Evolutionary conservation across 2,888 invertebrate genomes (phyloP).

Genomic region (Nemoura dubitans): DNA sequence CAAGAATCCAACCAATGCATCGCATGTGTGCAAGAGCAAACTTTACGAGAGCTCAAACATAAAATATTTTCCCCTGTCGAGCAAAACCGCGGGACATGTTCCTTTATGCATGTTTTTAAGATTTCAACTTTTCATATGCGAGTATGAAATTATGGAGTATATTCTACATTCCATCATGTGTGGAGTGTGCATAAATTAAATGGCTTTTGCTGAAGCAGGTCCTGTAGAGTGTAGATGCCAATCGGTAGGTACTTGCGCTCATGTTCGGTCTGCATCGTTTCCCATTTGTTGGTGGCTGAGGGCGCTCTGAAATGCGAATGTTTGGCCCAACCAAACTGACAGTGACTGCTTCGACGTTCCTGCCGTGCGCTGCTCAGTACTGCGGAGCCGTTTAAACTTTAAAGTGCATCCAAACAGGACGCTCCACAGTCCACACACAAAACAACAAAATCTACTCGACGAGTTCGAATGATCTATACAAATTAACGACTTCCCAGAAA

Average conservation of each 20-base stretch:
- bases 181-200: not conserved
- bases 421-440: no score
- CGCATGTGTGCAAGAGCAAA: not conserved
- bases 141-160: slow-evolving; percentile 18
- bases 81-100: slow-evolving; percentile 45
- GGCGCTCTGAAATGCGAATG: no score
- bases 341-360: no score
- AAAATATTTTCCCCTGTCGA: slow-evolving; percentile 37
- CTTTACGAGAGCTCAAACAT: slow-evolving; percentile 28
- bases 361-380: no score
- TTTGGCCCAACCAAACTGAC: no score
- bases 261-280: no score
- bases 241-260: no score
- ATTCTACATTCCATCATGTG: slow-evolving; percentile 42
- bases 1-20: not conserved
- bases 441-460: no score
- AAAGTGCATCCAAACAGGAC: no score
- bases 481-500: slow-evolving; percentile 20
- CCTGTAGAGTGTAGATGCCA: no score
- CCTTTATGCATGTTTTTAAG: slow-evolving; percentile 29
- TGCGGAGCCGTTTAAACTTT: no score
- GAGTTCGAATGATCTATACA: not conserved
- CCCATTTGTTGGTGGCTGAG: no score
- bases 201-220: not conserved
- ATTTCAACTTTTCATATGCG: slow-evolving; percentile 1